A percentile compares a stretch with the other conserved stretches of the same genome.
Conservation (phyloP, 2,113 vertebrate genomes). For the Actenoides hombroni region DNA sequence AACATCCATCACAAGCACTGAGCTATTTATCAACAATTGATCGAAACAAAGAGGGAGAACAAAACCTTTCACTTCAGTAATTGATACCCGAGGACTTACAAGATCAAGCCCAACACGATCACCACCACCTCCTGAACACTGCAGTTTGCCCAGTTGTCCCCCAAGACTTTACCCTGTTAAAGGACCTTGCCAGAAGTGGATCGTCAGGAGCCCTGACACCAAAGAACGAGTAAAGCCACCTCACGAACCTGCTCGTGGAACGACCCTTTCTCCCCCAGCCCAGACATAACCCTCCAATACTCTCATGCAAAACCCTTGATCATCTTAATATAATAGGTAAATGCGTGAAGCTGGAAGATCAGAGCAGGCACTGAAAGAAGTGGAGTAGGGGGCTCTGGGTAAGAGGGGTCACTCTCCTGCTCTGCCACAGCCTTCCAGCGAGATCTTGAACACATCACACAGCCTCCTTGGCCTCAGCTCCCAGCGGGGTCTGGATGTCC, state of each 20-base stretch:
- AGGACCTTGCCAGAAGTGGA: neutral
- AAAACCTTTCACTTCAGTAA: conserved; percentile 16
- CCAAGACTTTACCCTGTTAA: neutral
- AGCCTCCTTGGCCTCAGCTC: neutral
- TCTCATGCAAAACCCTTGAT: neutral
- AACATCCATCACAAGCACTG: conserved; percentile 46
- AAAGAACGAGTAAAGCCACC: neutral
- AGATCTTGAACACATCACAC: neutral
- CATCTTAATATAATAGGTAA: neutral
- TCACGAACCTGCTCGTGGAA: neutral
- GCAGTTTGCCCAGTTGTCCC: neutral
- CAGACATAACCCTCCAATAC: neutral
- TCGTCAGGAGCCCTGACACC: neutral
- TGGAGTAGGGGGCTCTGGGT: neutral
- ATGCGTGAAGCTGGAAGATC: neutral
- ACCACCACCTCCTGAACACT: neutral
- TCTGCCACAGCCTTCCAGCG: neutral
- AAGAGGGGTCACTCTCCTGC: neutral
- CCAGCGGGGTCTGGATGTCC: fast-evolving
- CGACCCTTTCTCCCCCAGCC: neutral
- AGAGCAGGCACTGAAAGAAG: neutral
- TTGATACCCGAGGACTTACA: neutral
- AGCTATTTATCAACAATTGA: conserved; percentile 58
- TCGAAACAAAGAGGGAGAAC: conserved; percentile 20
- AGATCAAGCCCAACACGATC: neutral